Conservation (phyloP, 2,113 vertebrate genomes). For the Tautogolabrus adspersus region DNA sequence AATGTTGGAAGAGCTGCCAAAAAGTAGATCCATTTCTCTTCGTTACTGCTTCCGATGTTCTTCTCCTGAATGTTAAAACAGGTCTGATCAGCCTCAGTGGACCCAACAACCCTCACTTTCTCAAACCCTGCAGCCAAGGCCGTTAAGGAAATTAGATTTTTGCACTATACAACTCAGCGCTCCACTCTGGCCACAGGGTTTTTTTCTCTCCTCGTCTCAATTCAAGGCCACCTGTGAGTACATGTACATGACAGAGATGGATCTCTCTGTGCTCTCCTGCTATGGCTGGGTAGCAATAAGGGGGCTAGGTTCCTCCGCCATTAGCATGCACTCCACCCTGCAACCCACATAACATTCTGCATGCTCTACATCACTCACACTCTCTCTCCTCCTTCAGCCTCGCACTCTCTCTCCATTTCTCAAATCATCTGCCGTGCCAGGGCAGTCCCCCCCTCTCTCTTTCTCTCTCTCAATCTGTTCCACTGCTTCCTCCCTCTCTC, state of each 20-base stretch:
- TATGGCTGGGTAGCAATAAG: slow-evolving; percentile 5
- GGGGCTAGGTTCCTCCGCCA: slow-evolving; percentile 39
- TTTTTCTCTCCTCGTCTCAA: slow-evolving; percentile 31
- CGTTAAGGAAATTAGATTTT: slow-evolving; percentile 58
- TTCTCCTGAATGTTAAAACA: slow-evolving; percentile 15
- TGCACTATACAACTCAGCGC: slow-evolving; percentile 6
- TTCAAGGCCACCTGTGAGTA: slow-evolving; percentile 62
- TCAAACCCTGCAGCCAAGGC: slow-evolving; percentile 33
- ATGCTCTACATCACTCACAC: slow-evolving; percentile 55
- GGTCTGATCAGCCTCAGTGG: slow-evolving; percentile 31
- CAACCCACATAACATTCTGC: slow-evolving; percentile 59
- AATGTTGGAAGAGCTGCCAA: slow-evolving; percentile 1
- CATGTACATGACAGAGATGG: slow-evolving; percentile 56
- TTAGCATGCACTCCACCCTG: slow-evolving; percentile 64
- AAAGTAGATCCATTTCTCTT: slow-evolving; percentile 22
- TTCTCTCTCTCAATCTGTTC: slow-evolving; percentile 43
- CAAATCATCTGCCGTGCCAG: slow-evolving; percentile 49
- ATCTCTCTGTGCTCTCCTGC: slow-evolving; percentile 46
- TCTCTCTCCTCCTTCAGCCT: slow-evolving; percentile 40
- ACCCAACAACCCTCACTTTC: slow-evolving; percentile 19
- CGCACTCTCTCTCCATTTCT: slow-evolving; percentile 46
- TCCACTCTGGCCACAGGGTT: slow-evolving; percentile 31
- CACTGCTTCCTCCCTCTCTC: slow-evolving; percentile 11
- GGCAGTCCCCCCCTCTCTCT: slow-evolving; percentile 29
- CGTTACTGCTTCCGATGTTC: slow-evolving; percentile 5